Evolutionary conservation across 1,140 invertebrate genomes (phyloP).

Genomic region (Pseudomyrmex sp.): DNA sequence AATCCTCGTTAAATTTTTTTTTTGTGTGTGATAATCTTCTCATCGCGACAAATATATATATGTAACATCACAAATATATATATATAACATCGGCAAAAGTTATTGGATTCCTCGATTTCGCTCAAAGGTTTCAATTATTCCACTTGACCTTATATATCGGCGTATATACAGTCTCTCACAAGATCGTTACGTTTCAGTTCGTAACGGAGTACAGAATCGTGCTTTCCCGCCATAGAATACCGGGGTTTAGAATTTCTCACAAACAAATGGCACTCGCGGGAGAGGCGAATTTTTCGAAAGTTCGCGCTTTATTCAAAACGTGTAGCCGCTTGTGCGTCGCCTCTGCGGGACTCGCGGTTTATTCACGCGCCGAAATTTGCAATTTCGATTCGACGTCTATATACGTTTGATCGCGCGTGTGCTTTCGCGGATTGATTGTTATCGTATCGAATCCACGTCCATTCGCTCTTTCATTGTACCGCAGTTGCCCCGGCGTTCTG

Average conservation of each 20-base stretch:
- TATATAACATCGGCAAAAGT: too few species aligned
- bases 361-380: not conserved
- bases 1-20: too few species aligned
- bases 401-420: not conserved
- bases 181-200: slow-evolving; percentile 6
- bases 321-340: not conserved
- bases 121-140: not conserved
- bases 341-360: not conserved
- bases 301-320: slow-evolving; percentile 14
- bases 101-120: not conserved
- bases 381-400: not conserved
- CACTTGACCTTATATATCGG: not conserved
- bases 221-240: not conserved
- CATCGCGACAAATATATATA: too few species aligned
- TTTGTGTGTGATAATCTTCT: too few species aligned
- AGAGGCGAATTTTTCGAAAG: slow-evolving; percentile 3
- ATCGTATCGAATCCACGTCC: not conserved
- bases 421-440: too few species aligned
- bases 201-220: not conserved
- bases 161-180: not conserved
- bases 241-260: slow-evolving; percentile 8
- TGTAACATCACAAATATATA: too few species aligned
- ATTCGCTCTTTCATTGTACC: not conserved
- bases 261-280: not conserved
- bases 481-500: not conserved